These are phyloP conservation scores for Agrilus mali DNA, from an alignment of 2,888 invertebrate genomes.

Conservation along the genomic window DNA sequence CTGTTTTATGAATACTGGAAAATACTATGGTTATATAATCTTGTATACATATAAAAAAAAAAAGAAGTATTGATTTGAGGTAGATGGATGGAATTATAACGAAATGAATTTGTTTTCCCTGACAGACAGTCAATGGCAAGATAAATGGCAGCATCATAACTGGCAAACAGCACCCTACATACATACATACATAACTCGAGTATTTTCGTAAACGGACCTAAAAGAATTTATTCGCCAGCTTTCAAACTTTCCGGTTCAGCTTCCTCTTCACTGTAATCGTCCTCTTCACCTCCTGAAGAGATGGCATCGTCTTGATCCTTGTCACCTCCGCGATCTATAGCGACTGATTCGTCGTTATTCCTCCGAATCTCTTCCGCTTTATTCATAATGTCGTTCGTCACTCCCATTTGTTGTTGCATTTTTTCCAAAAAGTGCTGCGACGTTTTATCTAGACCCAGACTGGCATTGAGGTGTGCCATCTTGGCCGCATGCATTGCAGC, in stretches of 20 bases:
- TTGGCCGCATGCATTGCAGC: conserved; percentile 67
- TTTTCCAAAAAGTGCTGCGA: conserved; percentile 51
- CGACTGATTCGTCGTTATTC: conserved; percentile 43
- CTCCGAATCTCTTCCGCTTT: conserved; percentile 34
- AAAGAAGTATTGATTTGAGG: conserved; percentile 41
- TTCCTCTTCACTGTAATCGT: conserved; percentile 39
- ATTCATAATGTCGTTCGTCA: conserved; percentile 43
- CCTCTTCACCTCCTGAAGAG: conserved; percentile 43
- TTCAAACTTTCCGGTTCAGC: conserved; percentile 35
- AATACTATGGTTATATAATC: not conserved
- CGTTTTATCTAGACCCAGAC: conserved; percentile 36
- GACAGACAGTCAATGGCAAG: conserved; percentile 4
- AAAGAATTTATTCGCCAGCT: conserved; percentile 30
- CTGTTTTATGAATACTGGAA: not conserved
- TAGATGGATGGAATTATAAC: conserved; percentile 57
- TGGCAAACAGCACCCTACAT: conserved; percentile 11
- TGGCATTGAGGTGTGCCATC: conserved; percentile 62
- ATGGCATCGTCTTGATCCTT: conserved; percentile 39
- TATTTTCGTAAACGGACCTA: conserved; percentile 9
- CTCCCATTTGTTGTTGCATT: conserved; percentile 49
- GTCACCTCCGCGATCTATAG: conserved; percentile 36
- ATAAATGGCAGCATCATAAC: conserved; percentile 14
- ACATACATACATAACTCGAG: conserved; percentile 18
- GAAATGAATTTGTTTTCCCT: not conserved
- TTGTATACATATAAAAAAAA: conserved; percentile 9